These are phyloP conservation scores for Rutpela maculata DNA, from an alignment of 2,888 invertebrate genomes.

Conservation along the genomic window DNA sequence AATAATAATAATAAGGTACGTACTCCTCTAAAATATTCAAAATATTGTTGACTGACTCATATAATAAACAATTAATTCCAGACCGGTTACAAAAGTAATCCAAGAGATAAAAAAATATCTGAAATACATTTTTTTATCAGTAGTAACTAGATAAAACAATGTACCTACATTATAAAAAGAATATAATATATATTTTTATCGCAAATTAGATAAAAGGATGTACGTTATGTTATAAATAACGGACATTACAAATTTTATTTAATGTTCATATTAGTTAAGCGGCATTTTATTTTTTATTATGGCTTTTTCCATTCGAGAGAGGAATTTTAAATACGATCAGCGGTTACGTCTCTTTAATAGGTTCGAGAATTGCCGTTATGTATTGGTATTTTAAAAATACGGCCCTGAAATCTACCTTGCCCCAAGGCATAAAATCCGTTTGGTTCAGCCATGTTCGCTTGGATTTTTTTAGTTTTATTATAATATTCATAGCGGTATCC, in stretches of 20 bases:
- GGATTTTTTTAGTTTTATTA: conserved; percentile 40
- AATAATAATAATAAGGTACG: neutral
- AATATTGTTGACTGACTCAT: conserved; percentile 9
- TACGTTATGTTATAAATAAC: conserved; percentile 10
- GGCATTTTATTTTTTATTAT: conserved; percentile 21
- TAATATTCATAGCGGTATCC: conserved; percentile 41
- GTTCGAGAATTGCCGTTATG: conserved; percentile 35
- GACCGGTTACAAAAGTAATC: neutral
- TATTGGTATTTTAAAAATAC: conserved; percentile 42
- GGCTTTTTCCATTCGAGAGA: neutral
- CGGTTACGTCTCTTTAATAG: conserved; percentile 1
- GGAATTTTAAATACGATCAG: conserved; percentile 28
- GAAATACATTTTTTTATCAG: neutral
- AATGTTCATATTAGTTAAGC: neutral
- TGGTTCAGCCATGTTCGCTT: conserved; percentile 18
- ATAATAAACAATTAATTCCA: neutral
- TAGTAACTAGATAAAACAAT: neutral
- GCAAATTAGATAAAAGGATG: neutral
- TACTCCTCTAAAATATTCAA: conserved; percentile 6
- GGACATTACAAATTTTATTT: neutral
- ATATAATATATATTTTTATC: neutral
- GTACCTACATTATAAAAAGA: neutral
- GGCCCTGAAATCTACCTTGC: conserved; percentile 76
- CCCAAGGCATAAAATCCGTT: conserved; percentile 73
- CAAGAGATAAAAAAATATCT: neutral